These are phyloP conservation scores for Eurypyga helias DNA, from an alignment of 2,113 vertebrate genomes.

Conservation along the genomic window DNA sequence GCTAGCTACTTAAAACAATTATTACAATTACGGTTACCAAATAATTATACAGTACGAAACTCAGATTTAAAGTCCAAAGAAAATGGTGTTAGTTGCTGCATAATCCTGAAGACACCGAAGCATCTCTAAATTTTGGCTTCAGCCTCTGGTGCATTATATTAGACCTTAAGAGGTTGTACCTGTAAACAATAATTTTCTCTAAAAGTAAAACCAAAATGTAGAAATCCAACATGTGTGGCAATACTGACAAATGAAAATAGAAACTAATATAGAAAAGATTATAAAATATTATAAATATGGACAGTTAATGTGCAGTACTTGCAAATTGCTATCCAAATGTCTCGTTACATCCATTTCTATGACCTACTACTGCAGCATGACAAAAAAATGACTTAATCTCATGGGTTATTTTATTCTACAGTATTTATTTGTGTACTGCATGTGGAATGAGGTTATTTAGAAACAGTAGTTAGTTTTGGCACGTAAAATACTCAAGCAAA, in stretches of 20 bases:
- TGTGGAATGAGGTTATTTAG: background rate
- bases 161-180: background rate
- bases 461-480: conserved; percentile 24
- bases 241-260: background rate
- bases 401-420: background rate
- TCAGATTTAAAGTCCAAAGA: background rate
- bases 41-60: background rate
- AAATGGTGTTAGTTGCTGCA: background rate
- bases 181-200: background rate
- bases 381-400: background rate
- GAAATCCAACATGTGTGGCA: background rate
- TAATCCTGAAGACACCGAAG: background rate
- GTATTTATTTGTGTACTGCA: background rate
- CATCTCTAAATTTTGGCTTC: background rate
- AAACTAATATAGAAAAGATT: background rate
- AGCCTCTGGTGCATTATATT: background rate
- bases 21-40: too few relatives aligned
- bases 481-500: background rate
- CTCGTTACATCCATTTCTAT: background rate
- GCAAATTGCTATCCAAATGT: background rate
- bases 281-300: background rate
- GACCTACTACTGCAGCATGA: background rate
- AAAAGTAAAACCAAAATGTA: background rate
- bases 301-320: background rate
- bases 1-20: background rate